Percentiles rank a stretch among this genome's conserved stretches.
These are phyloP conservation scores for Poecilia wingei DNA, from an alignment of 2,797 vertebrate genomes.

Conservation along the genomic window DNA sequence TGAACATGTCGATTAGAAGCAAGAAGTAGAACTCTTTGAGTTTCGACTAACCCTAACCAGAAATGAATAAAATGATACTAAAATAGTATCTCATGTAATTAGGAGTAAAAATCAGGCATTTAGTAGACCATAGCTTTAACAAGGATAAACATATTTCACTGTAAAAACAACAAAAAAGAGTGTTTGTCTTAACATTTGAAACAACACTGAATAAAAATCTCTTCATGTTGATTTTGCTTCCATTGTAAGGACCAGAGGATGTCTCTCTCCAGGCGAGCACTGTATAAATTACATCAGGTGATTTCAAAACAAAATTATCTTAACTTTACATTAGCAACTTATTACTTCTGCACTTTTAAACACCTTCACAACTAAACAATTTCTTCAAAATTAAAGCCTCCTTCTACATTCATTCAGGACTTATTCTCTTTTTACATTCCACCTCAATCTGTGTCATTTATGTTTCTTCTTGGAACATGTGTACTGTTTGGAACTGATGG, in stretches of 20 bases:
- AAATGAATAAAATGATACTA: neutral
- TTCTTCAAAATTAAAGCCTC: neutral
- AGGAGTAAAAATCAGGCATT: neutral
- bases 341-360: neutral
- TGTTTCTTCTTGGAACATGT: too few relatives aligned
- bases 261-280: neutral
- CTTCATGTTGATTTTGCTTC: neutral
- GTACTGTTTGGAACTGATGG: too few relatives aligned
- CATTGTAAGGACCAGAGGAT: neutral
- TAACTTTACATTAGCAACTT: neutral
- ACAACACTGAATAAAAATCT: neutral
- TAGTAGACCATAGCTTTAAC: neutral
- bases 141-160: neutral
- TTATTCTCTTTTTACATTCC: neutral
- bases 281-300: neutral
- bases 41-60: neutral
- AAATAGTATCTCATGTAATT: neutral
- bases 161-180: neutral
- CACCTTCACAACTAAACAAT: neutral
- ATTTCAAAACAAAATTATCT: neutral
- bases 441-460: neutral
- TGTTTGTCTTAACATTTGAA: neutral
- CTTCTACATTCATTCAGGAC: neutral
- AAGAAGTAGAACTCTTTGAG: neutral
- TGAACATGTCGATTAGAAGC: neutral